phyloP scores from a whole-genome alignment of 2,888 invertebrate species.

The Calameuta filiformis region DNA sequence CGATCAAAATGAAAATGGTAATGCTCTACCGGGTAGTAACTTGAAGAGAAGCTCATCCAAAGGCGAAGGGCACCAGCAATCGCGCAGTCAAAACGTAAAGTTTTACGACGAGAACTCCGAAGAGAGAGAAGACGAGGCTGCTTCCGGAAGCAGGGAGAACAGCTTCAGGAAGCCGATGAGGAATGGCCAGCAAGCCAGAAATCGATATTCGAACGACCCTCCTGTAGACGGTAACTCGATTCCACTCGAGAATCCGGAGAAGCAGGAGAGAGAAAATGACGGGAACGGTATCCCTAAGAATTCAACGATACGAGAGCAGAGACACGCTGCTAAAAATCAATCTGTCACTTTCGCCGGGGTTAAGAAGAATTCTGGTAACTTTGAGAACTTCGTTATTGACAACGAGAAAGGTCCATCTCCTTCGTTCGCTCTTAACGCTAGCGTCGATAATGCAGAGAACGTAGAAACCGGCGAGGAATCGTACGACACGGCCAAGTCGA shows the following conservation, averaged over 20 bases:
- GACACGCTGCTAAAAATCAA: background rate
- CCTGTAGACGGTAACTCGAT: background rate
- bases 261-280: background rate
- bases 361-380: background rate
- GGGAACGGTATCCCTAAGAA: background rate
- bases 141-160: background rate
- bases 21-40: background rate
- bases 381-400: background rate
- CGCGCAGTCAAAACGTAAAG: background rate
- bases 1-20: background rate
- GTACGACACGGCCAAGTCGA: conserved; percentile 5
- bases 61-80: background rate
- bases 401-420: background rate
- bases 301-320: background rate
- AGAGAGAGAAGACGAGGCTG: background rate
- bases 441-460: background rate
- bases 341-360: background rate
- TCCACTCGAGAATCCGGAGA: background rate
- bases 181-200: background rate
- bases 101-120: background rate
- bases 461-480: background rate
- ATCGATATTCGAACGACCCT: background rate
- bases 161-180: background rate
- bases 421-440: background rate
- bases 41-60: background rate